Evolutionary conservation across 2,113 vertebrate species (phyloP).

Genomic region (Papio anubis): DNA sequence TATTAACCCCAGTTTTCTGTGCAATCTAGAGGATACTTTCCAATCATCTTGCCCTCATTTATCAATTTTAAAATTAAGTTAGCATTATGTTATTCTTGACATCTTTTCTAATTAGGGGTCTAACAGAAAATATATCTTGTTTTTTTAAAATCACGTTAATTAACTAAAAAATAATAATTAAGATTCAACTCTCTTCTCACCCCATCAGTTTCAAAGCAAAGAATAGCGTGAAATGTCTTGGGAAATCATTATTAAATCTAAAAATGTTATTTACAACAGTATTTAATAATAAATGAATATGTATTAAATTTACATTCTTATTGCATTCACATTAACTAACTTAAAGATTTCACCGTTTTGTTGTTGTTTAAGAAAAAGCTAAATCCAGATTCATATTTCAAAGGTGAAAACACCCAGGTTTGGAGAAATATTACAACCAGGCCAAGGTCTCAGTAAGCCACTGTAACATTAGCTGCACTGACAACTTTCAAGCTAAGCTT

Average conservation of each 20-base stretch:
- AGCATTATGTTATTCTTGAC: not conserved
- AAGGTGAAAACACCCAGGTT: not conserved
- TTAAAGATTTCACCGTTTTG: not conserved
- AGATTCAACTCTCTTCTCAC: not conserved
- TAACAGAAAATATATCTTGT: not conserved
- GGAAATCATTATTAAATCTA: not conserved
- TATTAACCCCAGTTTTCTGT: not conserved
- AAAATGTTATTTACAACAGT: not conserved
- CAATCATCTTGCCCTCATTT: not conserved
- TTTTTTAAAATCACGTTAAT: not conserved
- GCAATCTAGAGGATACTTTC: not conserved
- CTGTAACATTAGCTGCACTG: not conserved
- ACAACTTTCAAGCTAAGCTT: not conserved
- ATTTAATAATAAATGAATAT: not conserved
- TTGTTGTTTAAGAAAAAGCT: not conserved
- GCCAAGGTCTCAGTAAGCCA: not conserved
- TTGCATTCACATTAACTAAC: not conserved
- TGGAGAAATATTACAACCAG: not conserved
- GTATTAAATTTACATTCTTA: not conserved
- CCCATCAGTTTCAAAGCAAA: slow-evolving; percentile 3
- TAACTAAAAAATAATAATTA: slow-evolving; percentile 17
- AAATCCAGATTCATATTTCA: not conserved
- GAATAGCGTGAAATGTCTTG: not conserved
- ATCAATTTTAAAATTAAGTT: slow-evolving; percentile 30
- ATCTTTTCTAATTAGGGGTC: not conserved